phyloP scores from a whole-genome alignment of 2,797 vertebrate genomes.

The Enteromius viviparus region DNA sequence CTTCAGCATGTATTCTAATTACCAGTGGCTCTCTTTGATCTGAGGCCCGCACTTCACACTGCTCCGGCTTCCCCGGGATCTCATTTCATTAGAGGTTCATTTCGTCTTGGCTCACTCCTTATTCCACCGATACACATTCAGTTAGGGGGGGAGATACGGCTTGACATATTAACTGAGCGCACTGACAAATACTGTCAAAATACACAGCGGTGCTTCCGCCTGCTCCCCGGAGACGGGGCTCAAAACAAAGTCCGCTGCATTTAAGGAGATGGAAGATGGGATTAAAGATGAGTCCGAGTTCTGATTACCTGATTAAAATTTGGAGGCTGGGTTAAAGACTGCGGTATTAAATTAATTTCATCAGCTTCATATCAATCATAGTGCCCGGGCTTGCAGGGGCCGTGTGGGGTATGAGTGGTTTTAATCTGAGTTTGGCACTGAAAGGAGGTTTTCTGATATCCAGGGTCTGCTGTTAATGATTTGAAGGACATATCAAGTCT shows the following conservation, averaged over 20 bases:
- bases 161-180: slow-evolving; percentile 65
- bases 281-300: slow-evolving; percentile 60
- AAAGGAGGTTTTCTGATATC: slow-evolving; percentile 33
- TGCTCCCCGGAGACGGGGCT: slow-evolving; percentile 44
- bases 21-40: slow-evolving; percentile 74
- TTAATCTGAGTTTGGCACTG: slow-evolving; percentile 49
- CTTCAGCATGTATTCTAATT: slow-evolving; percentile 76
- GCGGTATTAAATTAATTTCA: slow-evolving; percentile 58
- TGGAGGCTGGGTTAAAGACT: slow-evolving; percentile 59
- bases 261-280: slow-evolving; percentile 56
- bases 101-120: slow-evolving; percentile 69
- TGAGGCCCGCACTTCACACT: slow-evolving; percentile 66
- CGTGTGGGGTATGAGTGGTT: slow-evolving; percentile 40
- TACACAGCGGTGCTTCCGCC: slow-evolving; percentile 48
- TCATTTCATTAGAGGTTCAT: slow-evolving; percentile 74
- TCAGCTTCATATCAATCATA: slow-evolving; percentile 59
- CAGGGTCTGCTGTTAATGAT: slow-evolving; percentile 28
- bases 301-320: slow-evolving; percentile 71
- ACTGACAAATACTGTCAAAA: slow-evolving; percentile 60
- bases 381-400: slow-evolving; percentile 26
- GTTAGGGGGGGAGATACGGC: slow-evolving; percentile 64
- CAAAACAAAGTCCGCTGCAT: slow-evolving; percentile 52
- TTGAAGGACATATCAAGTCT: slow-evolving; percentile 27
- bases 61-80: slow-evolving; percentile 63
- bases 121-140: slow-evolving; percentile 66